Percentiles rank a stretch among this genome's conserved stretches.
Evolutionary conservation across 2,797 vertebrate species (phyloP).

Genomic region (Darevskia nairensis): DNA sequence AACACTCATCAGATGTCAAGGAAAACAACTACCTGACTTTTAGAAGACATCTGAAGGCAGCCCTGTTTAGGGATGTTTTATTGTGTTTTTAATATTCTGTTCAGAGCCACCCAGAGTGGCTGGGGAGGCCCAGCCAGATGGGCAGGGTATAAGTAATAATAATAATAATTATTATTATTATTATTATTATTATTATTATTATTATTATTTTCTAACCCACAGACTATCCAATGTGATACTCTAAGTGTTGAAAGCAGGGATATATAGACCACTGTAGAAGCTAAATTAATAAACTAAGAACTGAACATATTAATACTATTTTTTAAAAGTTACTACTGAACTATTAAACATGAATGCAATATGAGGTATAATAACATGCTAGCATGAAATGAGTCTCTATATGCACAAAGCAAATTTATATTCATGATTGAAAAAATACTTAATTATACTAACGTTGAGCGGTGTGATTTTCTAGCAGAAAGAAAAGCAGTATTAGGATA

Average conservation of each 20-base stretch:
- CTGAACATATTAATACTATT: constrained; percentile 18
- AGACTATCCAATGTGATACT: constrained; percentile 17
- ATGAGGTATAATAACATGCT: constrained; percentile 11
- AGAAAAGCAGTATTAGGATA: constrained; percentile 49
- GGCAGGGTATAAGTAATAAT: no score
- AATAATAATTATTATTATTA: neutral
- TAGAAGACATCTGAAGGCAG: no score
- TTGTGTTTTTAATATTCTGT: no score
- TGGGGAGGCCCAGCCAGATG: no score
- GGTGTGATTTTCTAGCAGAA: constrained; percentile 37
- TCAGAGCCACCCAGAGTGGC: no score
- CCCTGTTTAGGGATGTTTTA: no score
- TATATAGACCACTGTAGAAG: neutral
- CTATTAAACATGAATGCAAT: constrained; percentile 16
- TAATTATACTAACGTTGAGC: constrained; percentile 49
- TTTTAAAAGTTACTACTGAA: neutral
- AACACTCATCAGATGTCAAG: no score
- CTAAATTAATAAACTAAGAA: constrained; percentile 12
- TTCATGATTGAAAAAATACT: constrained; percentile 41
- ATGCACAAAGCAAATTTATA: constrained; percentile 20
- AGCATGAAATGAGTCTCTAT: constrained; percentile 12
- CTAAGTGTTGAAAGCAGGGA: neutral
- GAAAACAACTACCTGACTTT: no score
- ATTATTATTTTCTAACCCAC: neutral
- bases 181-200: no score